Conservation (phyloP, 2,888 invertebrate species). For the Electrophaes corylata region DNA sequence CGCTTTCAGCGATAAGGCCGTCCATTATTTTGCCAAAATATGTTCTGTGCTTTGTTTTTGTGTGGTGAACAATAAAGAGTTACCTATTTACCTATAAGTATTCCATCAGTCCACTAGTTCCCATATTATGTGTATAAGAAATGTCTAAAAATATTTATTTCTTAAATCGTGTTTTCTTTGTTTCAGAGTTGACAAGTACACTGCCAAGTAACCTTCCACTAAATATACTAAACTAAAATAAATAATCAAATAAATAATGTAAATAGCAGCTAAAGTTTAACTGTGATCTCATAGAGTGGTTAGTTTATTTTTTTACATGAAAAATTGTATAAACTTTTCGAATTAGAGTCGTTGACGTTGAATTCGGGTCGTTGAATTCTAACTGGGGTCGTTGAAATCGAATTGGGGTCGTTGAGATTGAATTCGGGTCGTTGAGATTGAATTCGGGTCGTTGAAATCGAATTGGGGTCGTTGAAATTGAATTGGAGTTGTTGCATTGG, state of each 20-base stretch:
- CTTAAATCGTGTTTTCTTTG: conserved; percentile 33
- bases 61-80: too few species aligned
- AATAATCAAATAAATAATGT: conserved; percentile 57
- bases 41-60: too few species aligned
- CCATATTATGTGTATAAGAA: too few species aligned
- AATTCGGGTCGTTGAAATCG: neutral
- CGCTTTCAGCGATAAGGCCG: too few species aligned
- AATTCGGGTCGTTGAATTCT: neutral
- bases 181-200: conserved; percentile 63
- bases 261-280: conserved; percentile 38
- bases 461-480: neutral
- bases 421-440: neutral
- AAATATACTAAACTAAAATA: conserved; percentile 44
- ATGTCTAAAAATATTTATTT: neutral
- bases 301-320: conserved; percentile 49
- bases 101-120: too few species aligned
- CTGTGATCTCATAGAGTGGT: conserved; percentile 70
- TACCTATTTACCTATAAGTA: too few species aligned
- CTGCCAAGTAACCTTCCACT: conserved; percentile 46
- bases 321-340: conserved; percentile 23
- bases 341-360: neutral
- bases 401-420: neutral
- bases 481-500: conserved; percentile 12
- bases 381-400: neutral
- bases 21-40: too few species aligned